Evolutionary conservation across 2,888 invertebrate species (phyloP).

Genomic region (Antitype chi): DNA sequence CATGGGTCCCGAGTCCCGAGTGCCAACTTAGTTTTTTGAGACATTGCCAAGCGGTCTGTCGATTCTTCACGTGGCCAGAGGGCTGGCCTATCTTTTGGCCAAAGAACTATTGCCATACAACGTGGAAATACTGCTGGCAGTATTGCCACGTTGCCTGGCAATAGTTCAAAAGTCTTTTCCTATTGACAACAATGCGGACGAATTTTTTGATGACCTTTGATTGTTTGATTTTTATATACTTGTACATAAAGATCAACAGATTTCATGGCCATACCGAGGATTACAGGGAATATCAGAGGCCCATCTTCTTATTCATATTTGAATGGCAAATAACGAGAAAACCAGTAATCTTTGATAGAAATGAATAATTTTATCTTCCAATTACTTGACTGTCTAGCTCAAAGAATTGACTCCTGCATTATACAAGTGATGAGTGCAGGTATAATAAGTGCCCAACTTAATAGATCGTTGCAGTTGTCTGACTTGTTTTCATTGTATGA

Average conservation of each 20-base stretch:
- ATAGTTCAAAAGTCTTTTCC: too few species aligned
- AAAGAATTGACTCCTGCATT: conserved; percentile 5
- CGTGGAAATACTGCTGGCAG: too few species aligned
- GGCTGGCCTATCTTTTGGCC: too few species aligned
- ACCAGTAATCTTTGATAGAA: conserved; percentile 58
- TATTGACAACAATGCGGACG: too few species aligned
- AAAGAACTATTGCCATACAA: too few species aligned
- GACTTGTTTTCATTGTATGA: background rate
- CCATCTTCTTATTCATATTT: conserved; percentile 71
- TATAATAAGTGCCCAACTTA: background rate
- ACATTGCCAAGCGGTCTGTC: too few species aligned
- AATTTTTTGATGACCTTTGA: too few species aligned
- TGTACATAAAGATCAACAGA: background rate
- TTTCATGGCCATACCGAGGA: conserved; percentile 65
- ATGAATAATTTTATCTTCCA: conserved; percentile 43
- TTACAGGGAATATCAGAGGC: conserved; percentile 70
- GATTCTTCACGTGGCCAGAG: too few species aligned
- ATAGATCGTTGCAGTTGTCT: background rate
- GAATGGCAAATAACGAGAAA: conserved; percentile 71
- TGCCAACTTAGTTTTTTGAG: too few species aligned
- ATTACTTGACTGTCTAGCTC: conserved; percentile 21
- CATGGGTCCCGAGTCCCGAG: too few species aligned
- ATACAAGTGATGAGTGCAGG: conserved; percentile 16
- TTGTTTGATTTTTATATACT: too few species aligned
- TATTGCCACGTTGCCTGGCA: too few species aligned